These are phyloP conservation scores for Halictus ligatus DNA, from an alignment of 2,888 invertebrate species.

Conservation along the genomic window DNA sequence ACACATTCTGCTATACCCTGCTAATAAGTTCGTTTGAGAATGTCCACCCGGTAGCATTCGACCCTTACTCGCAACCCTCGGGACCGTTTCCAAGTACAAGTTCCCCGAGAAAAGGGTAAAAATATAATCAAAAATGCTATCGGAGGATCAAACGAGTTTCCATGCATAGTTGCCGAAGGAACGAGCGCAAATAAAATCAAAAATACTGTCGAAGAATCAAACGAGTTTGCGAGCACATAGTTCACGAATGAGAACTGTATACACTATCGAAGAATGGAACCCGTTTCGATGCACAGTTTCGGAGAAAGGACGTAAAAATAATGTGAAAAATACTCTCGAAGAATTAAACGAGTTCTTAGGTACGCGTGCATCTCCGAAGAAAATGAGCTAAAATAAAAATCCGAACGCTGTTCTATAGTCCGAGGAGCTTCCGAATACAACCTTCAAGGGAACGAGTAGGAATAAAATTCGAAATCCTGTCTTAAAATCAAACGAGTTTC, in stretches of 20 bases:
- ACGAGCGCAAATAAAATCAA: not conserved
- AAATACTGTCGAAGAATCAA: slow-evolving; percentile 1
- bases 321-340: not conserved
- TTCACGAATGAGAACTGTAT: not conserved
- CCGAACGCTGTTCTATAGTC: not conserved
- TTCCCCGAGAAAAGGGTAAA: slow-evolving; percentile 31
- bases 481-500: not conserved
- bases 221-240: not conserved
- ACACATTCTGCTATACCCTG: not conserved
- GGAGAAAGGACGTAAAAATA: slow-evolving; percentile 1
- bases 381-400: slow-evolving; percentile 2
- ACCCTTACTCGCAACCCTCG: not conserved
- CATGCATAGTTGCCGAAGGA: not conserved
- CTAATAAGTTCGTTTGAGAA: slow-evolving; percentile 7
- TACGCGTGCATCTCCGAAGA: not conserved
- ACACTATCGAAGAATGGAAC: not conserved
- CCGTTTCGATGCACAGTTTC: slow-evolving; percentile 4
- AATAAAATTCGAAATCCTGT: not conserved
- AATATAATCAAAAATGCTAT: not conserved
- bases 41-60: not conserved
- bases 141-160: not conserved
- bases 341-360: slow-evolving; percentile 25
- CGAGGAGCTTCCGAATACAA: not conserved
- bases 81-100: not conserved
- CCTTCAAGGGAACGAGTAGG: not conserved